Percentiles rank a stretch among this genome's conserved stretches.
These are phyloP conservation scores for Zoanthus gigantus DNA, from an alignment of 92 coral and sea anemone genomes.

Conservation along the genomic window DNA sequence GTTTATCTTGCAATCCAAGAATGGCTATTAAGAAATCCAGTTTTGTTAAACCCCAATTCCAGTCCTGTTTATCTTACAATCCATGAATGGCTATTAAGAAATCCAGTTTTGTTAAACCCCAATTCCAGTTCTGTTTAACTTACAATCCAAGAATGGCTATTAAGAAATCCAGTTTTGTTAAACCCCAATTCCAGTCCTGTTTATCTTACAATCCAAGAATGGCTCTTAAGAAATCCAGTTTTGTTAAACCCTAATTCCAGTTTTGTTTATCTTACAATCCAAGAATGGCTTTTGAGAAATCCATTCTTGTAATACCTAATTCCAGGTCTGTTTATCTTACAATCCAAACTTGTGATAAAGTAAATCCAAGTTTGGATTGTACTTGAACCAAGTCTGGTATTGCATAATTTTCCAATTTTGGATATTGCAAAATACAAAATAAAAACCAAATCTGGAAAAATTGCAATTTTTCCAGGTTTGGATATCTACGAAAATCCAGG, in stretches of 20 bases:
- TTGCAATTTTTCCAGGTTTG: constrained; percentile 64
- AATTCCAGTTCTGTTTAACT: background rate
- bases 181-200: constrained; percentile 31
- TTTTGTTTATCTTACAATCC: background rate
- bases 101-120: constrained; percentile 7
- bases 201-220: background rate
- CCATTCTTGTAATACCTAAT: background rate
- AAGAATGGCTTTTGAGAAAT: background rate
- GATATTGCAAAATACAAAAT: constrained; percentile 42
- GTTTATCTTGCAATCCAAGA: constrained; percentile 14
- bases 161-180: background rate
- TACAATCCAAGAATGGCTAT: constrained; percentile 1
- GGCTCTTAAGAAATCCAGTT: constrained; percentile 1
- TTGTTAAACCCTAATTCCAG: background rate
- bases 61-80: constrained; percentile 11
- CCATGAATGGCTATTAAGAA: constrained; percentile 6
- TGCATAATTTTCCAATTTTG: constrained; percentile 39
- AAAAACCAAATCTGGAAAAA: constrained; percentile 51
- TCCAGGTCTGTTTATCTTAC: constrained; percentile 29
- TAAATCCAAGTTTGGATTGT: constrained; percentile 45
- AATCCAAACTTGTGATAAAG: constrained; percentile 37
- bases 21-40: constrained; percentile 7
- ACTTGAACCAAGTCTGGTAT: constrained; percentile 26
- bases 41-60: constrained; percentile 7
- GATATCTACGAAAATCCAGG: constrained; percentile 55